phyloP scores from a whole-genome alignment of 2,888 invertebrate species.

The Cabera pusaria region DNA sequence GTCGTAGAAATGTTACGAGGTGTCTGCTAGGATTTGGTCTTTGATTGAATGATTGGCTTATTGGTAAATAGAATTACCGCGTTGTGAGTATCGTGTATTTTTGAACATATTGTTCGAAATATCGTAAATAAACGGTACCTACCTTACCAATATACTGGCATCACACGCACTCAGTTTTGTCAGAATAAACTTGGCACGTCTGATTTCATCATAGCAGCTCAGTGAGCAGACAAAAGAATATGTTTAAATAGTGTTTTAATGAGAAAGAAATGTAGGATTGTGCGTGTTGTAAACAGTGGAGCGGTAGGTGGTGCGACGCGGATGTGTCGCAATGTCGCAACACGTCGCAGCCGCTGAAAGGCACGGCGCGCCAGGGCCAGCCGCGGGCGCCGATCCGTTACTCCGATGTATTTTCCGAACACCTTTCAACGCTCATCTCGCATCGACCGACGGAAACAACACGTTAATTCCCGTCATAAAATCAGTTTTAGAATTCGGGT shows the following conservation, averaged over 20 bases:
- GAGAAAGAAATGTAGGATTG: constrained; percentile 17
- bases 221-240: constrained; percentile 23
- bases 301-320: constrained; percentile 35
- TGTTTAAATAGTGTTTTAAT: constrained; percentile 12
- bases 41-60: too few relatives aligned
- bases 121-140: too few relatives aligned
- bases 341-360: too few relatives aligned
- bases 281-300: constrained; percentile 24
- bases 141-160: too few relatives aligned
- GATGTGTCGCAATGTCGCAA: constrained; percentile 65
- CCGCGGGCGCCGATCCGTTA: constrained; percentile 39
- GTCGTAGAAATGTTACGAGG: too few relatives aligned
- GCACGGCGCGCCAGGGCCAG: constrained; percentile 41
- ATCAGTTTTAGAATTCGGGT: constrained; percentile 82
- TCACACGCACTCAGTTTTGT: constrained; percentile 10
- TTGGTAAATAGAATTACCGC: too few relatives aligned
- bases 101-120: too few relatives aligned
- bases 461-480: constrained; percentile 84
- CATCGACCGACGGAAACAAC: constrained; percentile 82
- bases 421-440: constrained; percentile 81
- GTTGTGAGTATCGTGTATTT: too few relatives aligned
- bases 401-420: constrained; percentile 75
- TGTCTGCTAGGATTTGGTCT: too few relatives aligned
- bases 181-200: constrained; percentile 13
- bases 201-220: constrained; percentile 14